These are phyloP conservation scores for Aphelenchoides avenae DNA, from an alignment of 1,140 invertebrate genomes.

Conservation along the genomic window DNA sequence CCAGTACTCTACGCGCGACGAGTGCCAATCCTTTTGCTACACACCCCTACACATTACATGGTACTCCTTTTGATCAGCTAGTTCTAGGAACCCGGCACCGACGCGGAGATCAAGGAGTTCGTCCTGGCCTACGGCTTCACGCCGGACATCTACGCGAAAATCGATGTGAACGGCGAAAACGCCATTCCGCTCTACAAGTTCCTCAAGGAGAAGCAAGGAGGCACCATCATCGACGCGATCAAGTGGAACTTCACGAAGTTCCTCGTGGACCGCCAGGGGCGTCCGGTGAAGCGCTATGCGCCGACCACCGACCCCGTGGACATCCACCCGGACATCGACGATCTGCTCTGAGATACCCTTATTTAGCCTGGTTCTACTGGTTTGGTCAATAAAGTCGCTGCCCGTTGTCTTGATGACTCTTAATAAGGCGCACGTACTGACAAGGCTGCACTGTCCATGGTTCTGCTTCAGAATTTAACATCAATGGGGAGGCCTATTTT, in stretches of 20 bases:
- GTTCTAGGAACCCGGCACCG: conserved; percentile 35
- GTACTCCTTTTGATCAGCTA: conserved; percentile 2
- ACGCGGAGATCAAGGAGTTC: conserved; percentile 41
- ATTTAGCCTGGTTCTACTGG: too few relatives aligned
- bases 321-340: conserved; percentile 35
- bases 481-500: too few relatives aligned
- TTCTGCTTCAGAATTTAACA: too few relatives aligned
- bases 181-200: conserved; percentile 38
- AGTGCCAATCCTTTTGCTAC: too few relatives aligned
- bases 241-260: conserved; percentile 51
- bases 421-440: too few relatives aligned
- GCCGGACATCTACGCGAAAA: conserved; percentile 46
- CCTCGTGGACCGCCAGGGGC: conserved; percentile 33
- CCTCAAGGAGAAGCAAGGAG: conserved; percentile 40
- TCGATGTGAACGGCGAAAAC: conserved; percentile 44
- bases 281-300: conserved; percentile 32
- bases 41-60: too few relatives aligned
- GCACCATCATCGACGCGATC: conserved; percentile 37
- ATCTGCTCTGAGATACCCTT: too few relatives aligned
- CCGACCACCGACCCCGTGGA: conserved; percentile 34
- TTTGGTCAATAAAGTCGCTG: too few relatives aligned
- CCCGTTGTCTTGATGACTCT: too few relatives aligned
- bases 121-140: conserved; percentile 35
- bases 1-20: too few relatives aligned
- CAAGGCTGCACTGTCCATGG: too few relatives aligned